Evolutionary conservation across 2,888 invertebrate species (phyloP), one percentile per base, ranked within the genome.

Genomic region (Clunio marinus): DNA sequence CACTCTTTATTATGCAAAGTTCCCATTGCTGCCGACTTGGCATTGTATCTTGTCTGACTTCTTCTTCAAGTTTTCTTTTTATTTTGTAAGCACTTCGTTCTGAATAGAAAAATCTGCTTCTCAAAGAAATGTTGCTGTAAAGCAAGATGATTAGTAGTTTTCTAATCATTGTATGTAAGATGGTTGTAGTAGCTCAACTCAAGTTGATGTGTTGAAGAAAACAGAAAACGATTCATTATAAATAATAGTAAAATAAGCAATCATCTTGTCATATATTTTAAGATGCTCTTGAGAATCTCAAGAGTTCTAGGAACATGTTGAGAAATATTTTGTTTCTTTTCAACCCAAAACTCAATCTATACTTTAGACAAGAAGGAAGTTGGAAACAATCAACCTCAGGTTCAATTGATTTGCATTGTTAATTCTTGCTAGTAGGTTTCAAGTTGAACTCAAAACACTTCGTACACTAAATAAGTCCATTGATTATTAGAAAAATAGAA

Each of bases 131-230:
- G 35, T 13, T 51, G 17, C 22, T 20, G 51, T 51, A n/a, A n/a
- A n/a, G n/a, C 51, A 15, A 51, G 51, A 51, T 51, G 51, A 51
- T 51, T 51, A 51, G 51, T 51, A 51, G 22, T 51, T 51, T 51
- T 51, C 20, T 51, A 51, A 51, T 51, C 51, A 51, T 51, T 51
- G 2, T 22, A 51, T 51, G 51, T 51, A 15, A 15, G 15, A 41
- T 51, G 17, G 51, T 51, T 41, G 20, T 51, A 51, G 51, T 51
- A 51, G 51, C 51, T 51, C 32, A 41, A 41, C 41, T 51, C 51
- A 51, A 51, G 41, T n/a, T 41, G 41, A 41, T 41, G 51, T 51
- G 51, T 51, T 51, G 51, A 51, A 51, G 51, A 51, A 51, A 51
- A 51, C 51, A 51, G 51, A 51, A 51, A 22, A 51, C 22, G 51